Evolutionary conservation across 2,888 invertebrate genomes (phyloP), one percentile per base, ranked within the genome.

Genomic region (Falcaria lacertinaria): DNA sequence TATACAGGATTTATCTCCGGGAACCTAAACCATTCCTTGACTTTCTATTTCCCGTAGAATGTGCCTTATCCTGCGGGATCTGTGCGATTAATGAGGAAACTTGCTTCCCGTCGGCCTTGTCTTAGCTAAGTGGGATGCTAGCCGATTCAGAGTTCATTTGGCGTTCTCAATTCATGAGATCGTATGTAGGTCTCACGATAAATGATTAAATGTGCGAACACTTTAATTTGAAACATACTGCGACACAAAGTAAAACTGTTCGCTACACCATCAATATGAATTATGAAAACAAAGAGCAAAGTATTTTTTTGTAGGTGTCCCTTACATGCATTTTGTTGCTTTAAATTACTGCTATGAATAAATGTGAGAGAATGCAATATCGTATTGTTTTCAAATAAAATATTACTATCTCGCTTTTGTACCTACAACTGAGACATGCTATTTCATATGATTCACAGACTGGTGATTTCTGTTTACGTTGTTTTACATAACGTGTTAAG

Each of bases 1-100:
- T 64, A 52, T 57, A 57, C 52, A 55, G 60, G 69, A 76, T 75
- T 78, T 78, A 77, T 80, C 59, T 63, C 59, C 51, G 52, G 53
- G 59, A 58, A 68, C 65, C 69, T 70, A 73, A 69, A 70, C 65
- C 66, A 70, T 74, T 74, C 69, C 63, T 82, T 80, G 78, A 79
- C 82, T 82, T 81, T 84, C 80, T 78, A 83, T 84, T 82, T 82
- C 78, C 81, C 66, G 60, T 64, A 64, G 68, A 77, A 78, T 70
- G 73, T 67, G 55, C 56, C 52, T 62, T 74, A 79, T 78, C 82
- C 77, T 73, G 54, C 54, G 69, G 72, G 72, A 80, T 74, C 72
- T 74, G 57, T 52, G 56, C 70, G 68, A 77, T 80, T 80, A 82
- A 82, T 77, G 78, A 77, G 72, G 69, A 71, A 78, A 77, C 70